Evolutionary conservation across 2,113 vertebrate species (phyloP).

Genomic region (Mystacornis crossleyi): DNA sequence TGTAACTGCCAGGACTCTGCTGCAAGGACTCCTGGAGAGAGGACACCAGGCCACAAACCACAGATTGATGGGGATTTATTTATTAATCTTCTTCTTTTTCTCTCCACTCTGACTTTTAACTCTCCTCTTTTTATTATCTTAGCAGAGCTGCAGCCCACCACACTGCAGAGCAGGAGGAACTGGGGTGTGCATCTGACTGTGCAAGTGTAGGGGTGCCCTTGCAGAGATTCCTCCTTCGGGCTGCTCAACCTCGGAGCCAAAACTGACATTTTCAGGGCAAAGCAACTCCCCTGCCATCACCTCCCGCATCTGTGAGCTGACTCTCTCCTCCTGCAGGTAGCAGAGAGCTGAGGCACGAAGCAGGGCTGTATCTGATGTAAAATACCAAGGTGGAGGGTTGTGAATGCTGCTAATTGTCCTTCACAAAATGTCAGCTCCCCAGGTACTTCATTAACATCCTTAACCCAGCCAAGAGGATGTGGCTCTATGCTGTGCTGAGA

Average conservation of each 20-base stretch:
- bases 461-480: not conserved
- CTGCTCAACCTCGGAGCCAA: not conserved
- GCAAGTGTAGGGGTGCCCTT: not conserved
- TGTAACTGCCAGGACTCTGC: not conserved
- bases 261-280: not conserved
- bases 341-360: not conserved
- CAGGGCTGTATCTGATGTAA: not conserved
- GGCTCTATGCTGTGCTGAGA: not conserved
- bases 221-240: not conserved
- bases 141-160: not conserved
- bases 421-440: slow-evolving; percentile 25
- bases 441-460: slow-evolving; percentile 5
- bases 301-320: not conserved
- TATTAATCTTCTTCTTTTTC: not conserved
- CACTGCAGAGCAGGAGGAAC: not conserved
- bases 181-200: fast-evolving
- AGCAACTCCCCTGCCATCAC: not conserved
- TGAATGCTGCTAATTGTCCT: not conserved
- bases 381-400: not conserved
- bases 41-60: not conserved
- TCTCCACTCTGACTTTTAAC: not conserved
- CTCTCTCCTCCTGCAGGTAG: not conserved
- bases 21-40: not conserved
- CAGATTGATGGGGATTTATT: not conserved
- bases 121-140: not conserved